These are phyloP conservation scores for Tachysurus vachellii DNA, from an alignment of 2,113 vertebrate genomes.

Conservation along the genomic window DNA sequence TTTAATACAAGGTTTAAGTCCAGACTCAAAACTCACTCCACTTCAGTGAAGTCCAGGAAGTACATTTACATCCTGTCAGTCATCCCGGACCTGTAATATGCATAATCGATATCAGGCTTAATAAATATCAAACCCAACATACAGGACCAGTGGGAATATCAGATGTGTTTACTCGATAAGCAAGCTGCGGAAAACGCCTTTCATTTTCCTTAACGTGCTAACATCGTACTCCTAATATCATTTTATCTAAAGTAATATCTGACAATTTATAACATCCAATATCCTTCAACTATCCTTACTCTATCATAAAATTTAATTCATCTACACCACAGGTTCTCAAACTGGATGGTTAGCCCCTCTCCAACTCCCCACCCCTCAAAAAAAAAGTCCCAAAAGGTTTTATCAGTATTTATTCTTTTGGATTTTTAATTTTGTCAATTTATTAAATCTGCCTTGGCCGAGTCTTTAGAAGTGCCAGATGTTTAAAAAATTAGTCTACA, in stretches of 20 bases:
- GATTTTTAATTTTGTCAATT: constrained; percentile 1
- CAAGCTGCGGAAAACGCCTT: constrained; percentile 49
- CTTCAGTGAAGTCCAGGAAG: constrained; percentile 10
- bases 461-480: background rate
- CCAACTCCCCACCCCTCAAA: background rate
- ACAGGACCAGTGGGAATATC: constrained; percentile 15
- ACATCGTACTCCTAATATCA: background rate
- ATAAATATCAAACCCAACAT: constrained; percentile 14
- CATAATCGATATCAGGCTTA: constrained; percentile 4
- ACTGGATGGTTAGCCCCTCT: background rate
- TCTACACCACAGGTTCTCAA: background rate
- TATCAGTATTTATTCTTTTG: background rate
- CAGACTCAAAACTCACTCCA: background rate
- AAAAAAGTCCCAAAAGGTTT: background rate
- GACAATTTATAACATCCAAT: background rate
- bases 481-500: background rate
- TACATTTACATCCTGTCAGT: constrained; percentile 24
- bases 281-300: background rate
- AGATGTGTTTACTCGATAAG: constrained; percentile 23
- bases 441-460: background rate
- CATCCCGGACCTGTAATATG: background rate
- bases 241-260: constrained; percentile 3
- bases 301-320: background rate
- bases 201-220: constrained; percentile 1
- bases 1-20: background rate